Base-by-base conservation (phyloP, 2,888 invertebrate species). In the Molanna angustata region DNA sequence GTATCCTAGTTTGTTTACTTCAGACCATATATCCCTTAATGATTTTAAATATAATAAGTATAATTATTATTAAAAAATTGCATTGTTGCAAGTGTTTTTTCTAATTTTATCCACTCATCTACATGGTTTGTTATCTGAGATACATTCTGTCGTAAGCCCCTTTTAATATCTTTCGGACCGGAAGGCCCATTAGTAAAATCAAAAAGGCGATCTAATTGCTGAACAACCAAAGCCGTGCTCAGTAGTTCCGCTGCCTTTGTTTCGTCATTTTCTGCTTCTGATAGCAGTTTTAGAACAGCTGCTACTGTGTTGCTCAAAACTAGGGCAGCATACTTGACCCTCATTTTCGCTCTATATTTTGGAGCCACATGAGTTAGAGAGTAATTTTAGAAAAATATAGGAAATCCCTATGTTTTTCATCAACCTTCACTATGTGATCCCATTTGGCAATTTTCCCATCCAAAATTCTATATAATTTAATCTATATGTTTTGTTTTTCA, bases 241-340 rank as follows among this genome's bases (percentile, higher is more conserved):
- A 16, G 3, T 18, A 37, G 3, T 37, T 37, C 17, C 4, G 37
- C 37, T 37, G 37, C 37, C 18, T 37, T 14, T 6, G 17, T 16
- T 37, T 37, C 37, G 11, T 37, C 37, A 16, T 37, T 37, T 11
- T 37, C 37, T 37, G 37, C 14, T 4, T 37, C 4, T 16, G 37
- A 37, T 37, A 37, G 37, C 3, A 37, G 37, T 37, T 16, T 37
- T 18, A 37, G 11, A 3, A 37, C 17, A 3, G 37, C 37, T 16
- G 37, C 37, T 11, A 37, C 37, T 17, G 37, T 37, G 18, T 37
- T 37, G 37, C 37, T 37, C 3, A 37, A 37, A 37, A 37, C 11
- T 37, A 17, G 37, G 37, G 37, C 37, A 16, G 37, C 37, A 37
- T 37, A 37, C 18, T 37, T 37, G 17, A 37, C 37, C 3, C 11